phyloP scores from a whole-genome alignment of 2,113 vertebrate genomes.

The Aspiorhynchus laticeps region DNA sequence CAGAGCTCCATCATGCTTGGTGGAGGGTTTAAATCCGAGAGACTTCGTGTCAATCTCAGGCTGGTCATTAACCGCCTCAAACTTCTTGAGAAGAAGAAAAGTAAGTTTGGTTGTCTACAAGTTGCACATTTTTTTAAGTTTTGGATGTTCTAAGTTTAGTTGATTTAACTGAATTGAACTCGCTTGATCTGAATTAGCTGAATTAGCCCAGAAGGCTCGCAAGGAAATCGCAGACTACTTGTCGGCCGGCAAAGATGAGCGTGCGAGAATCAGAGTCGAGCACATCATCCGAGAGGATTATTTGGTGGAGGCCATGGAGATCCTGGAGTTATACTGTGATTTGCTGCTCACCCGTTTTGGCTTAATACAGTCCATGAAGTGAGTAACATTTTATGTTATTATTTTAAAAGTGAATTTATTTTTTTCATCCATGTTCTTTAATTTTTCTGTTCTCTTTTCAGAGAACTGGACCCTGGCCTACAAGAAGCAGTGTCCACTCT shows the following conservation, averaged over 20 bases:
- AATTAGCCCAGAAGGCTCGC: constrained; percentile 94
- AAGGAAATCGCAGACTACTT: constrained; percentile 98
- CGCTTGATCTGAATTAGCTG: constrained; percentile 75
- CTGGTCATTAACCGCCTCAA: constrained; percentile 97
- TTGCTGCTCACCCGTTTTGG: constrained; percentile 92
- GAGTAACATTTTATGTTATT: constrained; percentile 61
- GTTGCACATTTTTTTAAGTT: not conserved
- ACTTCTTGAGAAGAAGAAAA: constrained; percentile 98
- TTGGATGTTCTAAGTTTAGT: not conserved
- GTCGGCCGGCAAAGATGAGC: constrained; percentile 93
- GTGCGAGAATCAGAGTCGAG: constrained; percentile 95
- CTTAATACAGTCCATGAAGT: constrained; percentile 99
- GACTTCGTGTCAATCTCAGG: constrained; percentile 92
- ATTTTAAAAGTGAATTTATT: not conserved
- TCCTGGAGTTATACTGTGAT: constrained; percentile 96
- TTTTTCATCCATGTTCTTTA: not conserved
- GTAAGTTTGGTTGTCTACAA: constrained; percentile 75
- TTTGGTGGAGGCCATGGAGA: constrained; percentile 98
- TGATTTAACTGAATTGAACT: not conserved
- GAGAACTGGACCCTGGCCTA: constrained; percentile 93
- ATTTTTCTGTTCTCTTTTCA: constrained; percentile 60
- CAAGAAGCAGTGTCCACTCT: constrained; percentile 95
- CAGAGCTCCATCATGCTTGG: constrained; percentile 83
- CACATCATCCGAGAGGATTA: constrained; percentile 99
- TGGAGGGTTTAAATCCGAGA: constrained; percentile 93